phyloP scores from a whole-genome alignment of 2,797 vertebrate genomes.

The Hemitrygon akajei region DNA sequence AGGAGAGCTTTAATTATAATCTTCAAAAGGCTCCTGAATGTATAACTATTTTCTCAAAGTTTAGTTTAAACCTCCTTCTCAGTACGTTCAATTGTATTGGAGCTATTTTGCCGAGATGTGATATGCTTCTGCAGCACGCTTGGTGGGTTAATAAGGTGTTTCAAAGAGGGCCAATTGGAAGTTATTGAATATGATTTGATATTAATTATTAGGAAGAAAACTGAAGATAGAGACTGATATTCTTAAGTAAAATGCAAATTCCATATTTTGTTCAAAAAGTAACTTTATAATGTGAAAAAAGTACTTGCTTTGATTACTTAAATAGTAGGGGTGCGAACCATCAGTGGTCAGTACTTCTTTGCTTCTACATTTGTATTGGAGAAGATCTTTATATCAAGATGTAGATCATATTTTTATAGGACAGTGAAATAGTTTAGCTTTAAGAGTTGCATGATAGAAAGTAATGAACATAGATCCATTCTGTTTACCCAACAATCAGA shows the following conservation, averaged over 20 bases:
- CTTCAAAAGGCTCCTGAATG: neutral
- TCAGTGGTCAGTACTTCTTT: neutral
- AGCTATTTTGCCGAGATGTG: neutral
- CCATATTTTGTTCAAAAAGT: neutral
- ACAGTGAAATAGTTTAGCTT: neutral
- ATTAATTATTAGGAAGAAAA: neutral
- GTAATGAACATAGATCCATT: neutral
- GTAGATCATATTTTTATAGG: neutral
- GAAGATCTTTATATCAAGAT: neutral
- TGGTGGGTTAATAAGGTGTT: neutral
- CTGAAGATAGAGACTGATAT: neutral
- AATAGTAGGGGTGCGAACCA: neutral
- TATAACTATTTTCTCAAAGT: neutral
- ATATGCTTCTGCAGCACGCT: neutral
- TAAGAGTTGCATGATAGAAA: neutral
- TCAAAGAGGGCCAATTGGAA: neutral
- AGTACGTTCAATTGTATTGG: neutral
- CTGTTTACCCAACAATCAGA: neutral
- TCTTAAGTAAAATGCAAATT: slow-evolving; percentile 11
- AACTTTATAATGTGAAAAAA: neutral
- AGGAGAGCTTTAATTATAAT: slow-evolving; percentile 19
- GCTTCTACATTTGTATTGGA: neutral
- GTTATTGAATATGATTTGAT: neutral
- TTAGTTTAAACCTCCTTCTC: neutral
- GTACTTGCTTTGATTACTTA: neutral